These are phyloP conservation scores for Teleiodes luculella DNA, from an alignment of 2,888 invertebrate genomes.

Conservation along the genomic window DNA sequence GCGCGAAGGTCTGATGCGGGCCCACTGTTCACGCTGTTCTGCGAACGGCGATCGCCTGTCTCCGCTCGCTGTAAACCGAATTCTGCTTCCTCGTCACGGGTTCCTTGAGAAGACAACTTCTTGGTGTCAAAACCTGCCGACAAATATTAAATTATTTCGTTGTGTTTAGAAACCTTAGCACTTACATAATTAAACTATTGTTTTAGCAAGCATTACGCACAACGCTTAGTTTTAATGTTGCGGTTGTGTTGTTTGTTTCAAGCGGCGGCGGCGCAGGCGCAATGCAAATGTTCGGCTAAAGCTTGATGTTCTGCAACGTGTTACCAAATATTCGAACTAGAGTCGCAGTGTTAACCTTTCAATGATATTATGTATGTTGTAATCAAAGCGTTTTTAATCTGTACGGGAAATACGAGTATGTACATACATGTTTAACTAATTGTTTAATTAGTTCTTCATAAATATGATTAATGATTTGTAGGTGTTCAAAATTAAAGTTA, in stretches of 20 bases:
- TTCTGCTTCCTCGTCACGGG: constrained; percentile 83
- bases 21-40: constrained; percentile 40
- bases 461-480: no score
- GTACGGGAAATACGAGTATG: neutral
- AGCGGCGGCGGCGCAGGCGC: constrained; percentile 29
- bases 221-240: constrained; percentile 13
- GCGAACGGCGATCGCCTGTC: constrained; percentile 76
- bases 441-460: neutral
- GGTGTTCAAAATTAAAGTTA: no score
- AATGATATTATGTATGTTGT: constrained; percentile 23
- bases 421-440: neutral
- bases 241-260: constrained; percentile 21
- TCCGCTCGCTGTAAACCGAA: constrained; percentile 86
- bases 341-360: constrained; percentile 29
- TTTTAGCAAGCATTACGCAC: neutral
- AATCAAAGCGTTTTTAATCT: constrained; percentile 4
- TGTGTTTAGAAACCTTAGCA: neutral
- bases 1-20: constrained; percentile 81
- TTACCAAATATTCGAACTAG: constrained; percentile 31
- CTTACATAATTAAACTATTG: neutral
- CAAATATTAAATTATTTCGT: constrained; percentile 10
- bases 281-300: constrained; percentile 40
- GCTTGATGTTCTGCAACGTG: constrained; percentile 39
- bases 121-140: constrained; percentile 81
- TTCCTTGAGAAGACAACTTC: constrained; percentile 67